Evolutionary conservation across 2,888 invertebrate genomes (phyloP).

Genomic region (Petrophora chlorosata): DNA sequence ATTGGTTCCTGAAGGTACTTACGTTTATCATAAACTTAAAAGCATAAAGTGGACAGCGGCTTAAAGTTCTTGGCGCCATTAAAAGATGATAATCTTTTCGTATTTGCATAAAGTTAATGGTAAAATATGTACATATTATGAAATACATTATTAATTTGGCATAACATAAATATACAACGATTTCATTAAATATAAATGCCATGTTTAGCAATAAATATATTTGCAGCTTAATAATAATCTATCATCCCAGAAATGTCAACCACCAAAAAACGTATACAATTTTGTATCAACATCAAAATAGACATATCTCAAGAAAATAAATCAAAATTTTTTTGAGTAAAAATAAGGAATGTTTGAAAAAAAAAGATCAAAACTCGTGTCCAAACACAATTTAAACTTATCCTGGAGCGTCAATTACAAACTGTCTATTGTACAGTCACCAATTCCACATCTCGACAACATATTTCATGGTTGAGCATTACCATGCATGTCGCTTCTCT

Average conservation of each 20-base stretch:
- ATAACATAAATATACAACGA: no score
- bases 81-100: slow-evolving; percentile 37
- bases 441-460: slow-evolving; percentile 35
- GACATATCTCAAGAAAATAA: no score
- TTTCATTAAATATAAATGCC: no score
- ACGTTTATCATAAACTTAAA: slow-evolving; percentile 46
- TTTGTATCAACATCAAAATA: no score
- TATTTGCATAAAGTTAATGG: slow-evolving; percentile 34
- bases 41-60: slow-evolving; percentile 25
- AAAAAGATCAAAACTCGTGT: no score
- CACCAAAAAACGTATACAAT: no score
- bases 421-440: slow-evolving; percentile 33
- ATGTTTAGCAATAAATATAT: no score
- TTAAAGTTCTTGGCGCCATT: slow-evolving; percentile 48
- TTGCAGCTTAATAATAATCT: no score
- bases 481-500: slow-evolving; percentile 47
- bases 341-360: no score
- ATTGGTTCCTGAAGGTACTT: slow-evolving; percentile 56
- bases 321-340: no score
- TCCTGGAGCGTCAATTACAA: slow-evolving; percentile 31
- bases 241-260: no score
- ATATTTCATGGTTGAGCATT: slow-evolving; percentile 53
- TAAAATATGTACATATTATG: slow-evolving; percentile 20
- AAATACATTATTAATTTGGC: neutral
- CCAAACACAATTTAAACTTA: slow-evolving; percentile 13